Evolutionary conservation across 2,888 invertebrate species (phyloP).

Genomic region (Leptopilina drosophilae): DNA sequence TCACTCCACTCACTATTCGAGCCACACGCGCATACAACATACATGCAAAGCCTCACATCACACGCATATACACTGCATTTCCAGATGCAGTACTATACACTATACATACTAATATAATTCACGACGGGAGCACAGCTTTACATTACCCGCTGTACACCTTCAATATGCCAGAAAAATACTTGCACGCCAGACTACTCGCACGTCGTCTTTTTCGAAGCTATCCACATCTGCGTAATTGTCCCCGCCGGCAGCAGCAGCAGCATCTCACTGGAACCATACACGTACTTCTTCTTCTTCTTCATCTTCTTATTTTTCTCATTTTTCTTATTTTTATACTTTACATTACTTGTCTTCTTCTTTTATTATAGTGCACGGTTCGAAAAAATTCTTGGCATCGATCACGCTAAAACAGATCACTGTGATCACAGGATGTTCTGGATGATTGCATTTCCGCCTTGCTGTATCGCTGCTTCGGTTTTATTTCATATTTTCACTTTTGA

Average conservation of each 20-base stretch:
- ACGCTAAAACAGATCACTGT: constrained; percentile 24
- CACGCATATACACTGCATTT: constrained; percentile 34
- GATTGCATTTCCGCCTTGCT: constrained; percentile 12
- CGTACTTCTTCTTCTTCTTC: constrained; percentile 24
- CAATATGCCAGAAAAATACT: constrained; percentile 48
- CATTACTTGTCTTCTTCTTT: constrained; percentile 46
- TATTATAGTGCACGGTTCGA: constrained; percentile 62
- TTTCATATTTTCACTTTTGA: neutral
- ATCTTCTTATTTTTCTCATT: neutral
- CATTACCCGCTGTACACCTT: constrained; percentile 46
- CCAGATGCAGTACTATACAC: constrained; percentile 44
- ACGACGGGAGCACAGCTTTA: constrained; percentile 55
- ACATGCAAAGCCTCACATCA: constrained; percentile 44
- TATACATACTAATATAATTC: constrained; percentile 54
- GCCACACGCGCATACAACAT: constrained; percentile 58
- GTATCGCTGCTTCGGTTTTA: neutral
- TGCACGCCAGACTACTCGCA: constrained; percentile 66
- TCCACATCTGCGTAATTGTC: constrained; percentile 77
- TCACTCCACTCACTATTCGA: constrained; percentile 68
- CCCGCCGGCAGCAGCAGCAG: constrained; percentile 73
- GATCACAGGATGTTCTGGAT: constrained; percentile 38
- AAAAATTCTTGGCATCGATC: constrained; percentile 47
- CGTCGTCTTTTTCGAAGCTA: constrained; percentile 62
- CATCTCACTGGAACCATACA: constrained; percentile 65
- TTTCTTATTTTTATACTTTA: too few relatives aligned